phyloP scores from a whole-genome alignment of 2,113 vertebrate genomes.

The Tachysurus fulvidraco region DNA sequence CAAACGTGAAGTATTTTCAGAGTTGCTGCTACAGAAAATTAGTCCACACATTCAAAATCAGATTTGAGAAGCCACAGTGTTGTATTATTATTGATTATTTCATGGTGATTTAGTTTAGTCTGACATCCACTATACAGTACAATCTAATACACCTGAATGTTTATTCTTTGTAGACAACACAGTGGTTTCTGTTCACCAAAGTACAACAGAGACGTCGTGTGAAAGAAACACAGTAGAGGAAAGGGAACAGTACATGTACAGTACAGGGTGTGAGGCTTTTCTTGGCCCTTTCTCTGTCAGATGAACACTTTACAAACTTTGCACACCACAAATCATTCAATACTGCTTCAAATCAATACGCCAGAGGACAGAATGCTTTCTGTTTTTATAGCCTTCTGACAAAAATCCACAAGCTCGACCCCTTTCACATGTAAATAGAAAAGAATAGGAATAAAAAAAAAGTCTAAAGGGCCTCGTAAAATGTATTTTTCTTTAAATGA shows the following conservation, averaged over 20 bases:
- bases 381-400: not conserved
- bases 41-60: not conserved
- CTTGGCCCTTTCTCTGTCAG: not conserved
- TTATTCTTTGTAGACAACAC: not conserved
- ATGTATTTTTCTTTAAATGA: not conserved
- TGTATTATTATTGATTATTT: not conserved
- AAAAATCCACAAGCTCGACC: not conserved
- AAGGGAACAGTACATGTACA: not conserved
- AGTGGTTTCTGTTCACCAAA: not conserved
- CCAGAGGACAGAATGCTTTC: not conserved
- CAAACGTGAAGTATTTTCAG: not conserved
- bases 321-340: not conserved
- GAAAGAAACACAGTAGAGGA: not conserved
- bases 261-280: not conserved
- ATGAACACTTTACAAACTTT: not conserved
- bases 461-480: not conserved
- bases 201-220: not conserved
- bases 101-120: not conserved
- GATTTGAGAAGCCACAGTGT: not conserved
- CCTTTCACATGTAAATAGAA: not conserved
- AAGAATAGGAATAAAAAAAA: not conserved
- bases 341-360: not conserved
- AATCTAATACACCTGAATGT: not conserved
- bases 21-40: not conserved
- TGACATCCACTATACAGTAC: not conserved